Evolutionary conservation across 2,113 vertebrate species (phyloP).

Genomic region (Steatornis caripensis): DNA sequence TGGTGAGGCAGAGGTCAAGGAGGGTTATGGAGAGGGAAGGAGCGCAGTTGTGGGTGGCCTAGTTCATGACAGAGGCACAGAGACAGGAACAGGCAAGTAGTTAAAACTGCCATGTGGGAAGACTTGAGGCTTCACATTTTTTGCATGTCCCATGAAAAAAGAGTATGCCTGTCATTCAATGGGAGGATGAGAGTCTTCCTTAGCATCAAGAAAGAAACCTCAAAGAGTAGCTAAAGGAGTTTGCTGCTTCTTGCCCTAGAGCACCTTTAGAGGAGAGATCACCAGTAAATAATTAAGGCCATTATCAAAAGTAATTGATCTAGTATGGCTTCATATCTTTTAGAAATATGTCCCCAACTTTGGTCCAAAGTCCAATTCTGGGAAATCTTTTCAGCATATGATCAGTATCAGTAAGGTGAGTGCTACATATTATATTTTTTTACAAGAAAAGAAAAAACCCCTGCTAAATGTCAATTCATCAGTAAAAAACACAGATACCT

Average conservation of each 20-base stretch:
- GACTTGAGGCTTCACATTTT: not conserved
- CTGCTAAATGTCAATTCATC: not conserved
- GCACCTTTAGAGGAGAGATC: not conserved
- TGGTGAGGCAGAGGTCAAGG: not conserved
- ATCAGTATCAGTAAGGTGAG: not conserved
- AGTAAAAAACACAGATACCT: not conserved
- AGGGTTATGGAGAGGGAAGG: not conserved
- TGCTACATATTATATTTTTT: not conserved
- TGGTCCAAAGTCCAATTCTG: not conserved
- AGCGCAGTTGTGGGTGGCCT: not conserved
- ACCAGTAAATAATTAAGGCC: not conserved
- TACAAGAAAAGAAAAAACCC: not conserved
- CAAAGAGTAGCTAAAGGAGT: not conserved
- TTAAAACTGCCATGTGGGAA: not conserved
- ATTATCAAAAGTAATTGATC: not conserved
- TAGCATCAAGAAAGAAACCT: not conserved
- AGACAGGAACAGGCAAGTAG: not conserved
- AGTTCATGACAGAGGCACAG: not conserved
- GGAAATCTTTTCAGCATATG: not conserved
- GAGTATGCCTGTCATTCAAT: accelerated
- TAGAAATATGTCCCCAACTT: not conserved
- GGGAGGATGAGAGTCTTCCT: not conserved
- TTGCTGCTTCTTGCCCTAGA: not conserved
- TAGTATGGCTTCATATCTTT: not conserved
- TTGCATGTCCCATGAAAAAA: not conserved